These are phyloP conservation scores for Lindbergichthys nudifrons DNA, from an alignment of 2,797 vertebrate genomes.

Conservation along the genomic window DNA sequence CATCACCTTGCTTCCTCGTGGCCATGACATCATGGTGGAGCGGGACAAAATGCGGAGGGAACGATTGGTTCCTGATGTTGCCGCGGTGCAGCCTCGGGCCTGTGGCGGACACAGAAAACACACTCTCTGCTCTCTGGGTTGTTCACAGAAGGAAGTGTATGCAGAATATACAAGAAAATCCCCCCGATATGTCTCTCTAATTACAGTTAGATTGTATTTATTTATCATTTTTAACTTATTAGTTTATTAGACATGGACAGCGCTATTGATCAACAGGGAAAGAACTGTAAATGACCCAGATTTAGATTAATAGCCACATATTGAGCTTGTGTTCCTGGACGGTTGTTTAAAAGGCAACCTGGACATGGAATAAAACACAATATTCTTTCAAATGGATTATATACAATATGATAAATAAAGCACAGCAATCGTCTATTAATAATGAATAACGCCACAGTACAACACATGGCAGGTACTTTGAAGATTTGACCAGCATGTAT, in stretches of 20 bases:
- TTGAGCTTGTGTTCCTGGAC: neutral
- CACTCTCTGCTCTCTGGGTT: constrained; percentile 43
- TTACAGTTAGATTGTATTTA: constrained; percentile 21
- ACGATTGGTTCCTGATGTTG: constrained; percentile 82
- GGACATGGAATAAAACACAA: neutral
- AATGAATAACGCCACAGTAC: neutral
- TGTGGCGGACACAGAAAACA: constrained; percentile 64
- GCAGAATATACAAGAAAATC: constrained; percentile 15
- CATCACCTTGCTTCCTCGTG: constrained; percentile 78
- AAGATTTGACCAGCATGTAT: neutral
- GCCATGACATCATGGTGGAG: constrained; percentile 80
- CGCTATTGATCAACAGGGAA: constrained; percentile 1
- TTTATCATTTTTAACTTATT: neutral
- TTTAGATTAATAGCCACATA: neutral
- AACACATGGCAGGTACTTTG: neutral
- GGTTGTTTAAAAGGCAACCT: neutral
- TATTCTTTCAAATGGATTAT: neutral
- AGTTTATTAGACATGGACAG: neutral
- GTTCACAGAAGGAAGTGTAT: constrained; percentile 28
- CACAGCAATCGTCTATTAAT: neutral
- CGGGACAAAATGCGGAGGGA: constrained; percentile 57
- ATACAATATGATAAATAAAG: neutral
- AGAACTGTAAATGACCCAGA: neutral
- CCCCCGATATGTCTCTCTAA: constrained; percentile 14
- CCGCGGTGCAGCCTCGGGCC: constrained; percentile 52